Percentiles rank a stretch among this genome's conserved stretches.
These are phyloP conservation scores for Elgaria multicarinata DNA, from an alignment of 2,113 vertebrate species.

Conservation along the genomic window DNA sequence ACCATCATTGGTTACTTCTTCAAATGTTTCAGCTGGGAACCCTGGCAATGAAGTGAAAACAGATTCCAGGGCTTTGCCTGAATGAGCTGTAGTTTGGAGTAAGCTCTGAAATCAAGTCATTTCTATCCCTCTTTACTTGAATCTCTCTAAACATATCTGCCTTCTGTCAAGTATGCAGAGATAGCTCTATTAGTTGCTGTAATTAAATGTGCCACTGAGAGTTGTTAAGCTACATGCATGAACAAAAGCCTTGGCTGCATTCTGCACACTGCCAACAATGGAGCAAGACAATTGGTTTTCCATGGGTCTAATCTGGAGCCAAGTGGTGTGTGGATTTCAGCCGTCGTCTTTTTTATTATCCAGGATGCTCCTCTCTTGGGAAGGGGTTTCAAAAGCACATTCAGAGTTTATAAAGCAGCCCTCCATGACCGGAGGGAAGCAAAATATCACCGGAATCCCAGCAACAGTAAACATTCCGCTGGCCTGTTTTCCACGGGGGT, in stretches of 20 bases:
- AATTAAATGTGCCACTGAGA: slow-evolving; percentile 15
- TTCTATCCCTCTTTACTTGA: not conserved
- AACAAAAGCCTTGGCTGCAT: not conserved
- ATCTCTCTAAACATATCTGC: not conserved
- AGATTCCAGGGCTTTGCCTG: not conserved
- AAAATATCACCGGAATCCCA: slow-evolving; percentile 58
- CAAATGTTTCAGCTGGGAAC: not conserved
- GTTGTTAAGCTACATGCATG: not conserved
- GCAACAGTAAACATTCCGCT: slow-evolving; percentile 58
- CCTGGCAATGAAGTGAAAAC: not conserved
- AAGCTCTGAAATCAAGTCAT: not conserved
- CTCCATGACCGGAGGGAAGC: slow-evolving; percentile 48
- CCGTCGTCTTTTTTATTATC: not conserved
- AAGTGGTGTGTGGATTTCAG: not conserved
- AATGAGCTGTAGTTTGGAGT: not conserved
- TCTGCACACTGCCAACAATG: not conserved
- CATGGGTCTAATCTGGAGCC: not conserved
- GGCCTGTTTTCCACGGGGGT: slow-evolving; percentile 56
- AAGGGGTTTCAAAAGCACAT: not conserved
- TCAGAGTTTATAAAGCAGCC: slow-evolving; percentile 54
- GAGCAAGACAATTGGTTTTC: not conserved
- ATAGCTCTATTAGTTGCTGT: not conserved
- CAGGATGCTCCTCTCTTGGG: not conserved
- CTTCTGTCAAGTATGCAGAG: not conserved
- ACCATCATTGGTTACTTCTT: not conserved